Percentiles rank a stretch among this genome's conserved stretches.
Evolutionary conservation across 2,888 invertebrate genomes (phyloP).

Genomic region (Eretmocerus hayati): DNA sequence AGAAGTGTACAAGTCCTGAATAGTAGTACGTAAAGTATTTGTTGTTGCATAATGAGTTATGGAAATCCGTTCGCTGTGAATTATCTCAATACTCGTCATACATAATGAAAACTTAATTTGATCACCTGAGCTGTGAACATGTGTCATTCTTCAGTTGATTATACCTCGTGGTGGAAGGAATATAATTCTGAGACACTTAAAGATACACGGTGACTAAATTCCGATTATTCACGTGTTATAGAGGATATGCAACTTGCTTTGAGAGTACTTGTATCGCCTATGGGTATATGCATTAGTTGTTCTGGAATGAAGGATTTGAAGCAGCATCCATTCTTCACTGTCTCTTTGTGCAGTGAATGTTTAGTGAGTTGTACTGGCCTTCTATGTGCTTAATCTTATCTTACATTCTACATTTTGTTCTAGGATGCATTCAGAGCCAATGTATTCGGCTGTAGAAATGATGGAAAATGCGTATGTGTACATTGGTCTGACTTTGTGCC

Average conservation of each 20-base stretch:
- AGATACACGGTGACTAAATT: too few species aligned
- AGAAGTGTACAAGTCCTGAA: conserved; percentile 11
- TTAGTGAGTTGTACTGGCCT: conserved; percentile 29
- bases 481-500: too few species aligned
- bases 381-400: background rate
- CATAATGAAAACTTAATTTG: too few species aligned
- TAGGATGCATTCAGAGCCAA: conserved; percentile 34
- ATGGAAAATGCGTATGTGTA: conserved; percentile 40
- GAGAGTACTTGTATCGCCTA: conserved; percentile 15
- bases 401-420: conserved; percentile 15
- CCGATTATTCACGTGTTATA: conserved; percentile 14
- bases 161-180: too few species aligned
- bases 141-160: too few species aligned
- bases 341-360: conserved; percentile 37
- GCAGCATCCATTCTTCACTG: conserved; percentile 41
- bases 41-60: background rate
- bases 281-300: conserved; percentile 34
- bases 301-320: conserved; percentile 23
- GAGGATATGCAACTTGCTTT: conserved; percentile 25
- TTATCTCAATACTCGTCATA: background rate
- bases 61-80: background rate
- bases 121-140: too few species aligned
- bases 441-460: conserved; percentile 40
- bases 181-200: too few species aligned
- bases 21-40: background rate